phyloP scores from a whole-genome alignment of 2,113 vertebrate species.

The Chaenocephalus aceratus region DNA sequence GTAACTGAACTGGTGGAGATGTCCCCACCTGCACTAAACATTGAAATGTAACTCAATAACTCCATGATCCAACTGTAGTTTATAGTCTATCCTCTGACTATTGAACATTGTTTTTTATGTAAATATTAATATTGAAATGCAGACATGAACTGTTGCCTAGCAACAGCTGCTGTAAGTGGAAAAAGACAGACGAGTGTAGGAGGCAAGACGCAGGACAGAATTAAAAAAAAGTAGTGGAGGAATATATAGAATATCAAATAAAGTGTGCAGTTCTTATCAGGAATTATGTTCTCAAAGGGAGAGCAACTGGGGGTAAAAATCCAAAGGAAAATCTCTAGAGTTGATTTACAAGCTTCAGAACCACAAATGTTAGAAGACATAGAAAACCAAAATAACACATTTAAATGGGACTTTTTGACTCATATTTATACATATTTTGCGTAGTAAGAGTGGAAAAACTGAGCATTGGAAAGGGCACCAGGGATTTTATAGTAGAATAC shows the following conservation, averaged over 20 bases:
- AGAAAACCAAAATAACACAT: not conserved
- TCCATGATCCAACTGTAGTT: slow-evolving; percentile 19
- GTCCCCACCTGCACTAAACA: not conserved
- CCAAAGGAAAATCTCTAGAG: not conserved
- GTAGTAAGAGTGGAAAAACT: too few relatives aligned
- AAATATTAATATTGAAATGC: slow-evolving; percentile 66
- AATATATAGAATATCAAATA: slow-evolving; percentile 41
- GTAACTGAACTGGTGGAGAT: not conserved
- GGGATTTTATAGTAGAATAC: not conserved
- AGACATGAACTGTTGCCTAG: slow-evolving; percentile 69
- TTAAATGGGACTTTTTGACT: not conserved
- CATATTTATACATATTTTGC: not conserved
- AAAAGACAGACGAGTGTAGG: slow-evolving; percentile 58
- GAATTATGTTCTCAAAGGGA: not conserved
- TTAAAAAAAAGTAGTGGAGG: slow-evolving; percentile 42
- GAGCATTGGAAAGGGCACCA: not conserved
- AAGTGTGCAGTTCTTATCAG: not conserved
- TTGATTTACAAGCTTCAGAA: not conserved
- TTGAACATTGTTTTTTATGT: slow-evolving; percentile 59
- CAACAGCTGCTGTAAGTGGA: slow-evolving; percentile 67
- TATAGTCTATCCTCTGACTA: slow-evolving; percentile 22
- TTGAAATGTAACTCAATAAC: slow-evolving; percentile 22
- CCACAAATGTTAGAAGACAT: not conserved
- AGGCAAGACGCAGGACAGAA: slow-evolving; percentile 59
- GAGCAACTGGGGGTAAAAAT: not conserved